Base-by-base conservation (phyloP, 2,888 invertebrate species). In the Drosophila percnosoma region DNA sequence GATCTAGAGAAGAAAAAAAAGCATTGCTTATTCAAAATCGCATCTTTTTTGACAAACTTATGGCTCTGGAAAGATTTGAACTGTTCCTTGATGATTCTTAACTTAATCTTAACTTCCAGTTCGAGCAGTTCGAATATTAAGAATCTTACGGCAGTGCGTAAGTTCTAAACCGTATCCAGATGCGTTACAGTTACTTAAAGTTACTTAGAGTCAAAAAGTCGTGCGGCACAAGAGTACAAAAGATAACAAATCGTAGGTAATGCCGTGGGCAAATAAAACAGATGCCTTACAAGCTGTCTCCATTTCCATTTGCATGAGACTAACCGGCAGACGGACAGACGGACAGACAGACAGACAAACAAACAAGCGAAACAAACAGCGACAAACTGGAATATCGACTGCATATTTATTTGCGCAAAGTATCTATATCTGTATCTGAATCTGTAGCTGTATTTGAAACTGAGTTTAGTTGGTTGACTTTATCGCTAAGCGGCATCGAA, bases 321-420 rank as follows among this genome's bases (percentile, higher is more conserved):
- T 70, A 76, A 68, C 51, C 60, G 51, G 55, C 78, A 59, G 63
- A 68, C 64, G 36, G 61, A 79, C 31, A 60, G 71, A 73, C 38
- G 53, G 69, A 57, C 63, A 60, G 62, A 67, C 42, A 73, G 52
- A 67, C n/a, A 40, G 11, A n/a, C n/a, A 42, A 24, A 15, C 45
- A 24, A 24, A 45, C 15, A 45, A 45, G 21, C 45, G 36, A 38
- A 40, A 27, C 29, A 62, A 55, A 58, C 49, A 67, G 58, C 54
- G 49, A 48, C 42, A 21, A 45, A 52, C 48, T 33, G 52, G 66
- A 31, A 62, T 60, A 66, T 75, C 55, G 70, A 48, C 42, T 71
- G 85, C 89, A 89, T 85, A 89, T 85, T 89, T 89, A 89, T 85
- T 85, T 85, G 82, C 82, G 52, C 68, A 89, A 85, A 89, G 84